Percentiles rank a stretch among this genome's conserved stretches.
Evolutionary conservation across 2,113 vertebrate genomes (phyloP).

Genomic region (Setophaga petechia): DNA sequence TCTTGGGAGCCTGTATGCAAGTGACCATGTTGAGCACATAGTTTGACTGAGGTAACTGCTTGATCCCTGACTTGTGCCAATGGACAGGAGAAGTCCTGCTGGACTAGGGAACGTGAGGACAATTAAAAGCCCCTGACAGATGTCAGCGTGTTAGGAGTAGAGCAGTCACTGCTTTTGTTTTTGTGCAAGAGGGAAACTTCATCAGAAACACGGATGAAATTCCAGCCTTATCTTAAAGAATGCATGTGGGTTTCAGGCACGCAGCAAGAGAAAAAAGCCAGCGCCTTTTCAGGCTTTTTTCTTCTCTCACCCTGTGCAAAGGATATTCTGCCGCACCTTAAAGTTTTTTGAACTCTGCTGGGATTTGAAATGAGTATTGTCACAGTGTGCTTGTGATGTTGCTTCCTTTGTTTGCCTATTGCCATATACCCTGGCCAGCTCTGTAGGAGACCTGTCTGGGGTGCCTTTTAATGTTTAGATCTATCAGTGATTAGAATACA

Average conservation of each 20-base stretch:
- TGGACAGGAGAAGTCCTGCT: background rate
- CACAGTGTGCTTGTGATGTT: background rate
- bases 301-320: background rate
- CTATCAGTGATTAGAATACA: constrained; percentile 72
- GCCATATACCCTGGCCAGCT: background rate
- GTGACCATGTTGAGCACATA: background rate
- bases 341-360: constrained; percentile 34
- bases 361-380: background rate
- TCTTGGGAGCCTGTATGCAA: background rate
- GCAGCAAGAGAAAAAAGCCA: background rate
- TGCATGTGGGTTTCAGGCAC: background rate
- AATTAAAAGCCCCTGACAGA: background rate
- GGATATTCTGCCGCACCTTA: background rate
- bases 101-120: background rate
- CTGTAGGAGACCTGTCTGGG: constrained; percentile 54
- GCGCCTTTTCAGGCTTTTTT: background rate
- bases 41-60: background rate
- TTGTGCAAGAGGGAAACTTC: background rate
- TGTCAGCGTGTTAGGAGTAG: background rate
- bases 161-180: constrained; percentile 16
- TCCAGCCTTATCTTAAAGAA: constrained; percentile 33
- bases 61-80: background rate
- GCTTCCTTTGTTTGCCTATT: constrained; percentile 60
- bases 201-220: constrained; percentile 22
- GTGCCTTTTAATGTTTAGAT: constrained; percentile 73